Base-by-base conservation (phyloP, 1,140 invertebrate species). In the Coelopa frigida region DNA sequence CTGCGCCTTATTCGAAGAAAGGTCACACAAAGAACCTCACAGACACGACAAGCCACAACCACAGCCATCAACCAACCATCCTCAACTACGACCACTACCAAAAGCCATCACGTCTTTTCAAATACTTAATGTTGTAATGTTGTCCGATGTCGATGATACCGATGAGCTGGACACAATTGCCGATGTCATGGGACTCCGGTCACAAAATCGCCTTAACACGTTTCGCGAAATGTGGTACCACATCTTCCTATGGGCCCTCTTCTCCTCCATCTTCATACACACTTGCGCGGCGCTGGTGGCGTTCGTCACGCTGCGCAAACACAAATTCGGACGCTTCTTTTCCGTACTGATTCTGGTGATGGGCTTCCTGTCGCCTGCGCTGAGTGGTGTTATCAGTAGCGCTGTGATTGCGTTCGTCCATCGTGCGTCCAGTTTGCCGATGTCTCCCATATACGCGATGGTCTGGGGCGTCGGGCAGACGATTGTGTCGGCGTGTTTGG, bases 141-240 rank as follows among this genome's bases (percentile, higher is more conserved):
- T 76, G 62, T 75, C 74, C 32, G 74, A 77, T 21, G 33, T 42
- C 0, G 48, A 56, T 38, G 64, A 68, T 35, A 53, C 75, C 33
- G 75, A 75, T 51, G 78, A 80, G 62, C 71, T 81, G 64, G 79
- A 81, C 70, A 79, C 78, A 41, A 74, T 81, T 55, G 74, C 74
- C 49, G 72, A 79, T 63, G 79, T 81, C 59, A 71, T 81, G 59
- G 75, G 73, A 51, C 70, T 81, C 41, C 77, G 77, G 53, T 72
- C 74, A 40, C 71, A 74, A 42, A 76, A 78, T 56, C 72, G 73
- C 22, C 71, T 82, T 37, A 76, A 80, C 62, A 80, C 78, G 29
- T 82, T 85, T 74, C 70, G 79, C 75, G 91, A 94, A 71, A 96
- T 96, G 85, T 95, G 91, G 91, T 95, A 94, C 70, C 85, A 92